Base-by-base conservation (phyloP, 2,888 invertebrate genomes). In the Xestia rhomboidea region DNA sequence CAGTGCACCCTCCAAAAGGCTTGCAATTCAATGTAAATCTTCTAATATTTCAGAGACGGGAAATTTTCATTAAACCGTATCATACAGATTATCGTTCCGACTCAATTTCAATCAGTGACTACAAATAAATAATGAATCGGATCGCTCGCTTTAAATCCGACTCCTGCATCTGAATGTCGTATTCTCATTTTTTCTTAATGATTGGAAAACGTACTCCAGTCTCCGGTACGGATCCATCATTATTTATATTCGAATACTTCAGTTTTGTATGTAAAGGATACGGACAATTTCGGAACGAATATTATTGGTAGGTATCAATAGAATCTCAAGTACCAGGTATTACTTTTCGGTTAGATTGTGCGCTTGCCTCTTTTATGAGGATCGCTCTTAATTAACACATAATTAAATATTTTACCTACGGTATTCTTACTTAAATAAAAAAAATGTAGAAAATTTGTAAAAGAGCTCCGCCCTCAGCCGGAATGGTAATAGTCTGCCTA, bases 101-200 rank as follows among this genome's bases (percentile, higher is more conserved):
- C 18, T 44, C 24, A 34, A 11, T 24, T 62, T 44, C 71, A 46
- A 72, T 80, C 76, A 69, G 18, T 70, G 30, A 18, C 38, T 8
- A 57, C 76, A 70, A 76, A 81, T 81, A 84, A 81, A 70, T 81
- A 81, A 84, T 73, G 27, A 84, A 70, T 63, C 46, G 49, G 27
- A 54, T 46, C 46, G 46, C 18, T 76, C 57, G 44, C 24, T 51
- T 80, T 73, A 81, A 76, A 76, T 70, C 38, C 21, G 69, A 76
- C 44, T 84, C 24, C 30, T 67, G 76, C 72, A 62, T 44, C 54
- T 46, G 84, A 82, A 82, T 74, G 34, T 8, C 30, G 54, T n/a
- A 44, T 62, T 38, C 57, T 71, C 46, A 80, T 76, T 64, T 81
- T 72, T 76, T 60, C 64, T 30, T 81, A 84, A 76, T 60, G 71